phyloP scores from a whole-genome alignment of 2,113 vertebrate genomes.

The Sinosuthora webbiana region DNA sequence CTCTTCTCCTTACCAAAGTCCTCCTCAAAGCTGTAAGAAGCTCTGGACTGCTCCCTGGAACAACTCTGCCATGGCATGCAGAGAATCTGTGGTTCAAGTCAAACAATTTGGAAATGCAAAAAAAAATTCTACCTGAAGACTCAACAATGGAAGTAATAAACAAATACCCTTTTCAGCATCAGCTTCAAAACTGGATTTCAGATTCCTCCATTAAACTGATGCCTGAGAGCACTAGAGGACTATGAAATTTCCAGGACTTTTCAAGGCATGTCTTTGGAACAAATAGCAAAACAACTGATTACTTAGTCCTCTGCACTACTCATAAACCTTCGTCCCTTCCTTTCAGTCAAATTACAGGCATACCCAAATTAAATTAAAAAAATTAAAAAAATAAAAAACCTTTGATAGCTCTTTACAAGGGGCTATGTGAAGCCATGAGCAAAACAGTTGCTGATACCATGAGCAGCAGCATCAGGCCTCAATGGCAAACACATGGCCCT shows the following conservation, averaged over 20 bases:
- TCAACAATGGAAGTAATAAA: conserved; percentile 18
- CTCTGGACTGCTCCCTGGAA: not conserved
- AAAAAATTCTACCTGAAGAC: not conserved
- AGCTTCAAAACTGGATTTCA: conserved; percentile 6
- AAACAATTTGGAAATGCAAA: not conserved
- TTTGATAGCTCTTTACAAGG: not conserved
- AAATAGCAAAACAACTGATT: not conserved
- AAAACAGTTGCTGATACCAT: not conserved
- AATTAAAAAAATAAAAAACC: not conserved
- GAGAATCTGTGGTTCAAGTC: not conserved
- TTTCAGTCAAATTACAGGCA: not conserved
- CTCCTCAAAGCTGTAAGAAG: not conserved
- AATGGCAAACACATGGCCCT: not conserved
- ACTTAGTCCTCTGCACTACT: not conserved
- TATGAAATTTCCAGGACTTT: not conserved
- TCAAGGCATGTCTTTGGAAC: not conserved
- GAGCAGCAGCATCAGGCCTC: not conserved
- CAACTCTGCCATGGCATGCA: not conserved
- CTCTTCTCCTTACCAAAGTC: not conserved
- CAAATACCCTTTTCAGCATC: not conserved
- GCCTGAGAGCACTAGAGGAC: not conserved
- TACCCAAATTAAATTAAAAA: not conserved
- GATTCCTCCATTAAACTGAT: not conserved
- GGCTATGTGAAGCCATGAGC: not conserved
- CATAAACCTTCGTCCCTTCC: not conserved